These are phyloP conservation scores for Drosophila santomea DNA, from an alignment of 1,140 invertebrate species.

Conservation along the genomic window DNA sequence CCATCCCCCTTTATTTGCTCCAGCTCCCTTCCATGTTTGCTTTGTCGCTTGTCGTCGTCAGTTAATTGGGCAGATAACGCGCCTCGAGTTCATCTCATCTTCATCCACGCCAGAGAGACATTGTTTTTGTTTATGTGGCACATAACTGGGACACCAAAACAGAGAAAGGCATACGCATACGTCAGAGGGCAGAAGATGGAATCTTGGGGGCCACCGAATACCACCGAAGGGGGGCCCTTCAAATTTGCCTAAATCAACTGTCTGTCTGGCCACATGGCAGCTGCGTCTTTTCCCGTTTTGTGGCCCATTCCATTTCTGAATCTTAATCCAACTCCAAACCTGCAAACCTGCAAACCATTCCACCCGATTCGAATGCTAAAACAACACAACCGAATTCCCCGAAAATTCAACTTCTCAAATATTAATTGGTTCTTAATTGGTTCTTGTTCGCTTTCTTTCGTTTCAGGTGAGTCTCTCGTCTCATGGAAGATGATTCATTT, in stretches of 20 bases:
- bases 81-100: slow-evolving; percentile 11
- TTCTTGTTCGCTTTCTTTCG: slow-evolving; percentile 15
- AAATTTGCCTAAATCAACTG: slow-evolving; percentile 31
- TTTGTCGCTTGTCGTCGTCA: slow-evolving; percentile 13
- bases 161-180: not conserved
- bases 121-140: slow-evolving; percentile 44
- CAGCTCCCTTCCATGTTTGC: not conserved
- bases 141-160: slow-evolving; percentile 14
- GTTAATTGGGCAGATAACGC: slow-evolving; percentile 43
- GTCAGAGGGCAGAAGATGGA: no score
- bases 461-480: slow-evolving; percentile 29
- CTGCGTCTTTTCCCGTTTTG: slow-evolving; percentile 5
- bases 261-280: slow-evolving; percentile 8
- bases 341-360: not conserved
- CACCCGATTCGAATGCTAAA: slow-evolving; percentile 2
- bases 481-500: not conserved
- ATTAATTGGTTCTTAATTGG: slow-evolving; percentile 31
- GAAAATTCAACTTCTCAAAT: not conserved
- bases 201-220: no score
- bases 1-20: not conserved
- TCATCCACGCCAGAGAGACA: slow-evolving; percentile 15
- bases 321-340: not conserved
- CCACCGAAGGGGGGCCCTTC: not conserved
- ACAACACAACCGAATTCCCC: not conserved
- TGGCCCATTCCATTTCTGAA: not conserved